phyloP scores from a whole-genome alignment of 2,797 vertebrate genomes.

The Sebastes diploproa region DNA sequence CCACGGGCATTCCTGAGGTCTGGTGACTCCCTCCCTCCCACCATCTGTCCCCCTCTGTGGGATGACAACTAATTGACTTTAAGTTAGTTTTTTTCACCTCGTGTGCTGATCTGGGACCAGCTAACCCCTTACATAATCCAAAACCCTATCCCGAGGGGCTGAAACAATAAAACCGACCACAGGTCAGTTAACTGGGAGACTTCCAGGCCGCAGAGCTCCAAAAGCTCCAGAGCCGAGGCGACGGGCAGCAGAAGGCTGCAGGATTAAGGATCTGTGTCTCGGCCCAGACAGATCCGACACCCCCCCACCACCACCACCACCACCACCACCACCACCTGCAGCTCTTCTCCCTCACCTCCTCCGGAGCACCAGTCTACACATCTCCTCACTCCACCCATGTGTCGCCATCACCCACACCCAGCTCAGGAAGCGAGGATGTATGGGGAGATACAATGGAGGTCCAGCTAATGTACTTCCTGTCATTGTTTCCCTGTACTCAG shows the following conservation, averaged over 20 bases:
- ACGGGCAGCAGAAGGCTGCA: conserved; percentile 67
- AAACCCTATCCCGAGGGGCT: neutral
- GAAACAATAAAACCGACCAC: conserved; percentile 33
- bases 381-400: conserved; percentile 11
- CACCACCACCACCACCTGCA: neutral
- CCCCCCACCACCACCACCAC: too few relatives aligned
- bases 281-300: conserved; percentile 53
- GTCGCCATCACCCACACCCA: conserved; percentile 28
- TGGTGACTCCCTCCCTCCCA: conserved; percentile 31
- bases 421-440: conserved; percentile 68
- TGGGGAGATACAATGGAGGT: conserved; percentile 73
- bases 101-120: conserved; percentile 48
- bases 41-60: conserved; percentile 48
- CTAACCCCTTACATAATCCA: conserved; percentile 29
- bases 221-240: neutral
- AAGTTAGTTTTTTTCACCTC: conserved; percentile 44
- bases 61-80: conserved; percentile 51
- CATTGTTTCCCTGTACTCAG: conserved; percentile 52
- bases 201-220: conserved; percentile 2
- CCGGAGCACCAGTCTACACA: conserved; percentile 5
- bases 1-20: conserved; percentile 55
- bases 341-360: conserved; percentile 15
- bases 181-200: conserved; percentile 25
- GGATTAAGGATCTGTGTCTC: conserved; percentile 70
- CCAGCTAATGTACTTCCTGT: conserved; percentile 75